phyloP scores from a whole-genome alignment of 2,888 invertebrate genomes.

The Lasioglossum villosulum region DNA sequence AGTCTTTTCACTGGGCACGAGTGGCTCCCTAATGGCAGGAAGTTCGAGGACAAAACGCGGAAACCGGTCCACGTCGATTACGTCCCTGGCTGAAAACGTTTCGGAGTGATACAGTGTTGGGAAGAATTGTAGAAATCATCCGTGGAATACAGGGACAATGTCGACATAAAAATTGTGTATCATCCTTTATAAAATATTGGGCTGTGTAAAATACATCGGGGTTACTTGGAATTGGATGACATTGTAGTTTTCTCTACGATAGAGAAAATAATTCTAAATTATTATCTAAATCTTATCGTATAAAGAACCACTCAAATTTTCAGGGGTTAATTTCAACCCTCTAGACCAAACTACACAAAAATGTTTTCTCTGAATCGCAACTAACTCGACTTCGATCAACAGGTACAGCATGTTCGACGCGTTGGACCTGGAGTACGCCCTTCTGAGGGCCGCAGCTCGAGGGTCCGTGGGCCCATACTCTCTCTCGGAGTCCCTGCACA shows the following conservation, averaged over 20 bases:
- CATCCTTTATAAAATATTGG: neutral
- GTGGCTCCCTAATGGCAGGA: neutral
- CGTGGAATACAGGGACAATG: neutral
- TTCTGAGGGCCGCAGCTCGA: slow-evolving; percentile 89
- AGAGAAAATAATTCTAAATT: no score
- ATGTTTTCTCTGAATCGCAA: neutral
- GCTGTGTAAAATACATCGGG: neutral
- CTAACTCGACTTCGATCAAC: slow-evolving; percentile 15
- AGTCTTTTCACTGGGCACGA: neutral
- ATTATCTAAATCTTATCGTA: no score
- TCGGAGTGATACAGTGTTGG: neutral
- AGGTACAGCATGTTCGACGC: slow-evolving; percentile 90
- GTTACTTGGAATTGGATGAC: no score
- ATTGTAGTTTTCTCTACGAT: no score
- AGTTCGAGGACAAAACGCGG: neutral
- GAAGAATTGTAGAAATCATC: neutral
- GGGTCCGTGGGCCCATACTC: slow-evolving; percentile 91
- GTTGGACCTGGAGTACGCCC: slow-evolving; percentile 89
- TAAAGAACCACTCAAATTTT: no score
- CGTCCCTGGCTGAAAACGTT: neutral
- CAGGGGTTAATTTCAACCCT: no score
- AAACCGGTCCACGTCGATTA: neutral
- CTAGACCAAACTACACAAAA: no score
- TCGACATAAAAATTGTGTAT: neutral
- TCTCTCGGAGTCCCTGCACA: slow-evolving; percentile 89